A percentile compares a stretch with the other conserved stretches of the same genome.
Conservation (phyloP, 2,113 vertebrate species). For the Microcebus griseorufus region DNA sequence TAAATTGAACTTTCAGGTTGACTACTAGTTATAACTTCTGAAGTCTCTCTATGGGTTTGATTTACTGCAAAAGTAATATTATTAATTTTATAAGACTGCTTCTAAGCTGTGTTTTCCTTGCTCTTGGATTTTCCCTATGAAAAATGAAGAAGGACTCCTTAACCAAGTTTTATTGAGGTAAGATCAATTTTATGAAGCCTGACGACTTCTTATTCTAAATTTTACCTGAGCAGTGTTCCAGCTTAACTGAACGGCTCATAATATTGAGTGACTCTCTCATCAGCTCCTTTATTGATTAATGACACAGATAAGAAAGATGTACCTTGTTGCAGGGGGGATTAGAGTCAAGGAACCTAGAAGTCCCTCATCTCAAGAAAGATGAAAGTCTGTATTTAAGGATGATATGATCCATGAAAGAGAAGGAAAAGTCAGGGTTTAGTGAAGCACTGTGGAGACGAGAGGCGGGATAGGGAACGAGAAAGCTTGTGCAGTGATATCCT, state of each 20-base stretch:
- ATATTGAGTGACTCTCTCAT: constrained; percentile 49
- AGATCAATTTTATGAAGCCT: constrained; percentile 75
- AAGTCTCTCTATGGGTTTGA: constrained; percentile 48
- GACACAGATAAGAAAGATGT: constrained; percentile 68
- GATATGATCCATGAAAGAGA: constrained; percentile 42
- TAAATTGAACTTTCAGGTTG: constrained; percentile 55
- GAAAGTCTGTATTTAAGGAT: constrained; percentile 49
- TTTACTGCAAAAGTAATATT: constrained; percentile 55
- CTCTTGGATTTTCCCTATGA: constrained; percentile 62
- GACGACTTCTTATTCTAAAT: constrained; percentile 64
- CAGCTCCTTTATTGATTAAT: constrained; percentile 71
- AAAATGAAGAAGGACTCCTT: constrained; percentile 57
- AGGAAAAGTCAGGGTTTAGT: constrained; percentile 35
- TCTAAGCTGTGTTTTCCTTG: constrained; percentile 61
- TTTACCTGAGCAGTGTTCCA: constrained; percentile 59
- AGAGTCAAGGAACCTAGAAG: constrained; percentile 44
- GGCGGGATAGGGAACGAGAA: background rate
- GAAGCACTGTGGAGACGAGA: background rate
- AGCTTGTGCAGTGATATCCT: background rate
- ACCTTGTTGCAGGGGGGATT: constrained; percentile 30
- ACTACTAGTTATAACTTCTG: constrained; percentile 30
- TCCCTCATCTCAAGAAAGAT: background rate
- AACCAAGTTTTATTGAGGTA: constrained; percentile 66
- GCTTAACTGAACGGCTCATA: constrained; percentile 51
- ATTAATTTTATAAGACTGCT: constrained; percentile 55